phyloP scores from a whole-genome alignment of 1,140 invertebrate species.

The Episyrphus balteatus region DNA sequence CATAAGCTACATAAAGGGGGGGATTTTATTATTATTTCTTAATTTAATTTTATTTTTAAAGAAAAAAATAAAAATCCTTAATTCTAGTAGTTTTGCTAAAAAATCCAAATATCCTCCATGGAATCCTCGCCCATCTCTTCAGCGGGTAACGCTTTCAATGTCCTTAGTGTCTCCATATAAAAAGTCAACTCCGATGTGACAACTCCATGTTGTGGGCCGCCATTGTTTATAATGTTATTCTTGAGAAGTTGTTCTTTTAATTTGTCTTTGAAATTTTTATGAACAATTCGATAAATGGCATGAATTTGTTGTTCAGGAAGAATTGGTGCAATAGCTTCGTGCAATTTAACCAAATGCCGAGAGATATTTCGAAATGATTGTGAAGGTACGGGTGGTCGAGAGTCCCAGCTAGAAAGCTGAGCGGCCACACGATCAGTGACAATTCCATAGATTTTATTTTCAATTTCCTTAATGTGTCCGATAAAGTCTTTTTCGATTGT shows the following conservation, averaged over 20 bases:
- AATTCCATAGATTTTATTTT: conserved; percentile 80
- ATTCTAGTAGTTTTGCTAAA: not conserved
- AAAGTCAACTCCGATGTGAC: conserved; percentile 92
- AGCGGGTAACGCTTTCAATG: conserved; percentile 66
- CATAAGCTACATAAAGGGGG: no score
- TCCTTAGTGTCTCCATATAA: conserved; percentile 85
- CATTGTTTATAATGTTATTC: conserved; percentile 87
- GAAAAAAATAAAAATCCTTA: no score
- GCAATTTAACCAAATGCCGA: conserved; percentile 80
- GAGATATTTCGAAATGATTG: conserved; percentile 84
- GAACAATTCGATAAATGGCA: conserved; percentile 69
- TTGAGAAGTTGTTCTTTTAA: conserved; percentile 70
- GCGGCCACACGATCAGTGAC: conserved; percentile 70
- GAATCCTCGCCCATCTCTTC: conserved; percentile 61
- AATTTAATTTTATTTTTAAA: no score
- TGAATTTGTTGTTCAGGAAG: conserved; percentile 59
- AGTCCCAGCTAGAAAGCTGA: conserved; percentile 78
- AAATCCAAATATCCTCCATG: conserved; percentile 66
- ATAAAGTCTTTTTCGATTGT: conserved; percentile 67
- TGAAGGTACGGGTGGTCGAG: conserved; percentile 89
- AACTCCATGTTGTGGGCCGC: conserved; percentile 89
- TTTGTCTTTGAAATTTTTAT: conserved; percentile 78
- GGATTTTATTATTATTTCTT: no score
- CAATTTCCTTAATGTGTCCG: conserved; percentile 84
- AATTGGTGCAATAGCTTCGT: conserved; percentile 78